These are phyloP conservation scores for Bellardia pandia DNA, from an alignment of 2,888 invertebrate species.

Conservation along the genomic window DNA sequence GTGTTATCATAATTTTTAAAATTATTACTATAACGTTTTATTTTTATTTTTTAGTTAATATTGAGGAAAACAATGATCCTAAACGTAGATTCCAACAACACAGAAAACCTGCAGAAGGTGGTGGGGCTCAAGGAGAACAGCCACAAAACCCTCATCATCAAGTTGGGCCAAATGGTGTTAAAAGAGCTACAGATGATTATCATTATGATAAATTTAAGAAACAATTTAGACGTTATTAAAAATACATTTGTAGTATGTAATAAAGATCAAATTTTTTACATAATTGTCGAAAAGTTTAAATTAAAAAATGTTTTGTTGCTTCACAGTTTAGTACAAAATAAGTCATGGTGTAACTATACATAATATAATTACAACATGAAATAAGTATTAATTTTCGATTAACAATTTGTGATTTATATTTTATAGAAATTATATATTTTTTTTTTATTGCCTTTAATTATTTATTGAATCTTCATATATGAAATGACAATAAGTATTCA, in stretches of 20 bases:
- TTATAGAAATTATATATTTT: too few relatives aligned
- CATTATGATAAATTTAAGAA: constrained; percentile 98
- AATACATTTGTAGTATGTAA: not conserved
- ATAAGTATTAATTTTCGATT: too few relatives aligned
- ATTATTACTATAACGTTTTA: not conserved
- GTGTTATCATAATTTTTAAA: not conserved
- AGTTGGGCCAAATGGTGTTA: constrained; percentile 87
- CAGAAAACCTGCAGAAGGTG: constrained; percentile 81
- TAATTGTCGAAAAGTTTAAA: too few relatives aligned
- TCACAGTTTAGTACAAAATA: too few relatives aligned
- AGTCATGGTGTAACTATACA: too few relatives aligned
- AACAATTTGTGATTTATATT: too few relatives aligned
- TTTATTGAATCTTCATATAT: too few relatives aligned
- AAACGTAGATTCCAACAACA: constrained; percentile 84
- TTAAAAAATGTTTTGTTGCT: too few relatives aligned
- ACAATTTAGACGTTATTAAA: constrained; percentile 94
- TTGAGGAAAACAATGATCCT: constrained; percentile 88
- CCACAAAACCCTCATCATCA: constrained; percentile 82
- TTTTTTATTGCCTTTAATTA: too few relatives aligned
- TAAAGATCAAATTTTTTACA: too few relatives aligned
- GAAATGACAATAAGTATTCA: too few relatives aligned
- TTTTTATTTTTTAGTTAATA: constrained; percentile 88
- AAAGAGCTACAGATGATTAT: constrained; percentile 98
- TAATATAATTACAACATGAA: too few relatives aligned
- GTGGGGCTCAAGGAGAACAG: constrained; percentile 59